Evolutionary conservation across 2,113 vertebrate species (phyloP).

Genomic region (Poeciliopsis turrubarensis): DNA sequence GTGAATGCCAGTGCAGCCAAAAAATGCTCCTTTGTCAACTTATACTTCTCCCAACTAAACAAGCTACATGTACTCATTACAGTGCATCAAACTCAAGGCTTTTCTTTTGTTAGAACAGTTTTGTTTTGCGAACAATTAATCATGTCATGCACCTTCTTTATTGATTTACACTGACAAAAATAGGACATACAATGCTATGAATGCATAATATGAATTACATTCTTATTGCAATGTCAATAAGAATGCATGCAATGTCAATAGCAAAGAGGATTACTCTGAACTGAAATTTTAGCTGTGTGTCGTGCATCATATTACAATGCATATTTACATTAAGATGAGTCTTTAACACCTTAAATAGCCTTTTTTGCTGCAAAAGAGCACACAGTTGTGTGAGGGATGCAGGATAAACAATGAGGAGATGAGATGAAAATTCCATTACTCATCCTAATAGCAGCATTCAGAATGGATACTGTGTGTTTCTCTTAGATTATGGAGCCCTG

Average conservation of each 20-base stretch:
- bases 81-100: neutral
- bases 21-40: neutral
- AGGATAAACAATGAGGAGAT: neutral
- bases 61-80: neutral
- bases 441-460: neutral
- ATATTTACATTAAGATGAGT: neutral
- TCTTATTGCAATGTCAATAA: neutral
- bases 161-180: neutral
- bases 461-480: neutral
- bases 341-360: neutral
- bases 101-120: neutral
- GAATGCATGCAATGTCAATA: neutral
- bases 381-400: neutral
- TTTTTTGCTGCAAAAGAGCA: neutral
- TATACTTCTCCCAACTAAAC: neutral
- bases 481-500: neutral
- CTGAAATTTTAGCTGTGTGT: neutral
- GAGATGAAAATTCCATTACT: neutral
- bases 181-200: neutral
- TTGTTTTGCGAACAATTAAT: neutral
- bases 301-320: neutral
- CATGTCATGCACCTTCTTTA: neutral
- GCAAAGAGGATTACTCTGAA: neutral
- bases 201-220: neutral
- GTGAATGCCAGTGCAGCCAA: neutral